Percentiles rank a stretch among this genome's conserved stretches.
These are phyloP conservation scores for Malurus melanocephalus DNA, from an alignment of 2,113 vertebrate species.

Conservation along the genomic window DNA sequence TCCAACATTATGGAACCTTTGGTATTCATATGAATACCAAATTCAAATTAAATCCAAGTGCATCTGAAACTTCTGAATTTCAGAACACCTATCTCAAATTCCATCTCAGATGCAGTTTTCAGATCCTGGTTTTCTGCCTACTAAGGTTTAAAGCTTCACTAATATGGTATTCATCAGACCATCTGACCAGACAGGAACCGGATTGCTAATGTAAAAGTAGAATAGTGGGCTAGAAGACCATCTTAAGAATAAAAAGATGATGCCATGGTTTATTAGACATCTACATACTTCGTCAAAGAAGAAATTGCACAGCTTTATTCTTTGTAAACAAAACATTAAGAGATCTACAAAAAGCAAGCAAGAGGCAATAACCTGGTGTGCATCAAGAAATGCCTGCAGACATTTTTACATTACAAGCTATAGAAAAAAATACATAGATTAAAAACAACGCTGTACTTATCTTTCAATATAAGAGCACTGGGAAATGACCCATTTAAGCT, in stretches of 20 bases:
- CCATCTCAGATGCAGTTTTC: neutral
- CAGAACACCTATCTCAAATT: neutral
- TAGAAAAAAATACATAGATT: neutral
- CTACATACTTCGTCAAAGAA: neutral
- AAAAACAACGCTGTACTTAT: rapidly evolving
- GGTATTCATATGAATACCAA: neutral
- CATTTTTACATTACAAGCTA: neutral
- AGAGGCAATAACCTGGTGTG: neutral
- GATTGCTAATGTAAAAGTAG: neutral
- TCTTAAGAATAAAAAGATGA: neutral
- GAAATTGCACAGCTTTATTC: neutral
- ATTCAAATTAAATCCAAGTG: neutral
- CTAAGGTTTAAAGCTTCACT: neutral
- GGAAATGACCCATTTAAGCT: neutral
- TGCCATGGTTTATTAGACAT: neutral
- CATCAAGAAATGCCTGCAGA: neutral
- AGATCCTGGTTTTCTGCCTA: neutral
- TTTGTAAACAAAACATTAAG: neutral
- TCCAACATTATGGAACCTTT: neutral
- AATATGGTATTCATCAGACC: neutral
- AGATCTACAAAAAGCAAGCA: neutral
- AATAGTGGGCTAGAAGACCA: neutral
- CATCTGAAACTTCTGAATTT: neutral
- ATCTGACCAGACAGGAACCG: neutral
- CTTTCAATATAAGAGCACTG: neutral